These are phyloP conservation scores for Microcebus tavaratra DNA, from an alignment of 2,113 vertebrate genomes.

Conservation along the genomic window DNA sequence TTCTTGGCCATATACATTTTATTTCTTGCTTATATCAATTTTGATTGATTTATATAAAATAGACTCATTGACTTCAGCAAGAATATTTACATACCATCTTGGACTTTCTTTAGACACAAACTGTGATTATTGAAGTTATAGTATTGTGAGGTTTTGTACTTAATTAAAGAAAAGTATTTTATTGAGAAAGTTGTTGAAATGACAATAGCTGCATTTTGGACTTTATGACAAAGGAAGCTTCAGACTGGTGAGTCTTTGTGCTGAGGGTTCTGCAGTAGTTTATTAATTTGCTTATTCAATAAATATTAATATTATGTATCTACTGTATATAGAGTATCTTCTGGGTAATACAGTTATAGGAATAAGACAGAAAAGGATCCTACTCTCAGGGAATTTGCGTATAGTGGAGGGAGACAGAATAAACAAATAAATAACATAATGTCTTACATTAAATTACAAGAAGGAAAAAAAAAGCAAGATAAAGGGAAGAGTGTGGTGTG, in stretches of 20 bases:
- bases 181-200: not conserved
- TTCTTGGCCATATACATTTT: not conserved
- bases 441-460: not conserved
- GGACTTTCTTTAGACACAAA: conserved; percentile 17
- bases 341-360: not conserved
- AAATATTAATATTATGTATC: not conserved
- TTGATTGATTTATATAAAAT: conserved; percentile 30
- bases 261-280: not conserved
- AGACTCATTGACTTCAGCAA: not conserved
- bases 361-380: not conserved
- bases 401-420: not conserved
- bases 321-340: not conserved
- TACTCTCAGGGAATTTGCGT: not conserved
- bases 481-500: not conserved
- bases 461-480: not conserved
- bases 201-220: not conserved
- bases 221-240: not conserved
- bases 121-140: not conserved
- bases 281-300: not conserved
- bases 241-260: not conserved
- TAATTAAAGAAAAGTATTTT: not conserved
- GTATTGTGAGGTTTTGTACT: not conserved
- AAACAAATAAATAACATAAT: not conserved
- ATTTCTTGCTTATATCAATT: not conserved
- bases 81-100: not conserved